Conservation (phyloP, 2,797 vertebrate genomes). For the Alcedo atthis region DNA sequence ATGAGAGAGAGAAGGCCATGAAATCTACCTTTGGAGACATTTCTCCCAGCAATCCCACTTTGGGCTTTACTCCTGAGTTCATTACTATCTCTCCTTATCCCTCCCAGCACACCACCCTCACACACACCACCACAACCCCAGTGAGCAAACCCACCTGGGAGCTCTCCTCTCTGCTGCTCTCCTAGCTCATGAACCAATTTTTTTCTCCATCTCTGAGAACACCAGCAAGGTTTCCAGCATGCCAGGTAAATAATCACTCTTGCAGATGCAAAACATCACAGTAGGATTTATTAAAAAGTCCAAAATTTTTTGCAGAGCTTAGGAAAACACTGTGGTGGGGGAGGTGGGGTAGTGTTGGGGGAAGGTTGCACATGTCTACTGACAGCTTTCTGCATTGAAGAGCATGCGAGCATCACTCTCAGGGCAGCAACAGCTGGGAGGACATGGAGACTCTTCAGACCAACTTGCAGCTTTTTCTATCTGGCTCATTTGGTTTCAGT, state of each 20-base stretch:
- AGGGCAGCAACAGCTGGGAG: neutral
- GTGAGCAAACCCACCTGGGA: neutral
- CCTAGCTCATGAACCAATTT: neutral
- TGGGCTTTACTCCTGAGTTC: neutral
- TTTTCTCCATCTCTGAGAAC: neutral
- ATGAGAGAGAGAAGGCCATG: neutral
- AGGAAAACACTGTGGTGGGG: neutral
- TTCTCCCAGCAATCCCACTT: neutral
- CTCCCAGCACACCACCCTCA: fast-evolving
- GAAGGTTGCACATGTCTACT: too few species aligned
- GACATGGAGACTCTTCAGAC: neutral
- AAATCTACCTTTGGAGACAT: neutral
- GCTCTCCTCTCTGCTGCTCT: neutral
- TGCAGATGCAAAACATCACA: neutral
- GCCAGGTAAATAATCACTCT: neutral
- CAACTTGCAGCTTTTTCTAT: neutral
- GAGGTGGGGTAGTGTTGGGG: too few species aligned
- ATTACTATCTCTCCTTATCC: fast-evolving
- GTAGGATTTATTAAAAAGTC: neutral
- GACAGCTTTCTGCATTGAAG: neutral
- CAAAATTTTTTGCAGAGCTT: neutral
- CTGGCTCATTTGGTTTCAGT: neutral
- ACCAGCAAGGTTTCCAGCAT: neutral
- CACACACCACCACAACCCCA: fast-evolving
- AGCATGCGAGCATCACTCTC: neutral